Percentiles rank a stretch among this genome's conserved stretches.
phyloP scores from a whole-genome alignment of 2,797 vertebrate genomes.

The Trichosurus vulpecula region DNA sequence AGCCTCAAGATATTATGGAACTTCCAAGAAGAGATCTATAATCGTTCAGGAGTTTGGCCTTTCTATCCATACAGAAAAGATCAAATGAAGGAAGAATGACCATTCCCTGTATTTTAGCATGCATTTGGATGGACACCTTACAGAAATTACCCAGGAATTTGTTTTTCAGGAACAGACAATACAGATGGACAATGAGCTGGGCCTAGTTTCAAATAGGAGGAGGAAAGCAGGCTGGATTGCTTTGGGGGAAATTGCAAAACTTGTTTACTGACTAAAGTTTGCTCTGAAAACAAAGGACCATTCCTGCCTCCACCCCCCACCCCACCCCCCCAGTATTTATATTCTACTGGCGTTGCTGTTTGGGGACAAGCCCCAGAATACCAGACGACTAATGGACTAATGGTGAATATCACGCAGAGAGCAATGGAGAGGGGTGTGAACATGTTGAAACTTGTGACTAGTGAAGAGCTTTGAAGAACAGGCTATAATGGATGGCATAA shows the following conservation, averaged over 20 bases:
- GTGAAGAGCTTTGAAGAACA: neutral
- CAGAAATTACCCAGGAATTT: neutral
- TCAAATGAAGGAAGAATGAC: neutral
- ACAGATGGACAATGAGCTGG: neutral
- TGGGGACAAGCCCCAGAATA: neutral
- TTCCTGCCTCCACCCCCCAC: too few relatives aligned
- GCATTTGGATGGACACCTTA: neutral
- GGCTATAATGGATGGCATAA: neutral
- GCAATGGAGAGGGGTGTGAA: neutral
- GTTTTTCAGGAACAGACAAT: neutral
- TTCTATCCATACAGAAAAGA: neutral
- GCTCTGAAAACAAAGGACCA: neutral
- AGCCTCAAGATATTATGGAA: neutral
- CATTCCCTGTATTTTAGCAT: neutral
- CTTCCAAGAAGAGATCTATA: neutral
- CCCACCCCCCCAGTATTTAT: neutral
- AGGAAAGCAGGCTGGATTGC: neutral
- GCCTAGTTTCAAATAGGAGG: neutral
- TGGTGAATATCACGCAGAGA: neutral
- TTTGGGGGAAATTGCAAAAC: neutral
- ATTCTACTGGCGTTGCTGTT: neutral
- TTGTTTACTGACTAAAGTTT: neutral
- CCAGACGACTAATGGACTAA: too few relatives aligned
- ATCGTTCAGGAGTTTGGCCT: neutral
- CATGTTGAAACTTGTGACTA: neutral